Percentiles rank a stretch among this genome's conserved stretches.
These are phyloP conservation scores for Natrix natrix DNA, from an alignment of 2,797 vertebrate species.

Conservation along the genomic window DNA sequence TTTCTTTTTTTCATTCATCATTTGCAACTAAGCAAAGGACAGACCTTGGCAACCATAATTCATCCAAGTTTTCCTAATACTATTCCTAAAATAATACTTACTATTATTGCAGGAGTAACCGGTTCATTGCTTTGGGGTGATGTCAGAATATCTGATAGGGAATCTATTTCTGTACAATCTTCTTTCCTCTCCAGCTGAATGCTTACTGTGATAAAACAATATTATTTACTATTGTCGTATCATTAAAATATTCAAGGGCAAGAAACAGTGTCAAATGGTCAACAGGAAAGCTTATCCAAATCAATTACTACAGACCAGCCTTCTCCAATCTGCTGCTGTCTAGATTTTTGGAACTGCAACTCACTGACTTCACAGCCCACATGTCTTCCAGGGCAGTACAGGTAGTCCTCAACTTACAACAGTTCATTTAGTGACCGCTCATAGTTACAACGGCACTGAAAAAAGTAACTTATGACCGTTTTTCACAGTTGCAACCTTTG, in stretches of 20 bases:
- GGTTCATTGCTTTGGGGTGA: neutral
- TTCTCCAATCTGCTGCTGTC: neutral
- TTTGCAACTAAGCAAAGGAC: neutral
- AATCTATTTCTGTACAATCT: neutral
- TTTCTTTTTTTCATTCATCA: neutral
- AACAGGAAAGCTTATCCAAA: neutral
- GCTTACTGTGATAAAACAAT: neutral
- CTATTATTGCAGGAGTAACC: neutral
- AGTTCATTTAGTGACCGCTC: too few species aligned
- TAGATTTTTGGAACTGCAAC: neutral
- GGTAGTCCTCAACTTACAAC: too few species aligned
- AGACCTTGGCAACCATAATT: neutral
- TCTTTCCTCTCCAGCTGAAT: neutral
- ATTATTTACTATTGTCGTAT: neutral
- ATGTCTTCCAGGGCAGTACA: neutral
- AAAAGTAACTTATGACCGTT: too few species aligned
- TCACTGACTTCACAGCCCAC: neutral
- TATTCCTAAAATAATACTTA: constrained; percentile 33
- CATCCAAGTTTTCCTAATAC: neutral
- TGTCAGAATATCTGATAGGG: neutral
- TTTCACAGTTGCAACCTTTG: too few species aligned
- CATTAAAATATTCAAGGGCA: neutral
- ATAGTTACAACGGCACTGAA: too few species aligned
- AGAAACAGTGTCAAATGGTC: neutral
- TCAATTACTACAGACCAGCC: neutral